A percentile compares a stretch with the other conserved stretches of the same genome.
Evolutionary conservation across 2,888 invertebrate genomes (phyloP).

Genomic region (Lasioglossum malachurum): DNA sequence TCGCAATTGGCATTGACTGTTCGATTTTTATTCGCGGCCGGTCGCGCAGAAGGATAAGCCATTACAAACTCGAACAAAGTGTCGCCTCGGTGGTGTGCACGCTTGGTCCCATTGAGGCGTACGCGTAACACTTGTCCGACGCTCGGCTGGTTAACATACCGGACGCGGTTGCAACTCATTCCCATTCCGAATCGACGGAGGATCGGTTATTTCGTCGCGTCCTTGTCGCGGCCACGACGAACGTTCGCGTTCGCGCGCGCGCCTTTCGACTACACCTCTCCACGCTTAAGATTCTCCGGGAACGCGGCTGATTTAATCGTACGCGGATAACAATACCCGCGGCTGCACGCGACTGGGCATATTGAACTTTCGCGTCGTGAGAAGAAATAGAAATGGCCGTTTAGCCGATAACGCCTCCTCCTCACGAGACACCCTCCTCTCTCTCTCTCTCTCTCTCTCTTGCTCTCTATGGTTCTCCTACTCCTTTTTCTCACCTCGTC

Average conservation of each 20-base stretch:
- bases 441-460: background rate
- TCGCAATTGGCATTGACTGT: background rate
- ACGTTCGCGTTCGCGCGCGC: background rate
- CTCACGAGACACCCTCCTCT: conserved; percentile 2
- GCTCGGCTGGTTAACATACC: conserved; percentile 33
- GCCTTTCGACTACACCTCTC: conserved; percentile 10
- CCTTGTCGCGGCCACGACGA: conserved; percentile 54
- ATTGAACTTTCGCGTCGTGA: conserved; percentile 64
- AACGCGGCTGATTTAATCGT: conserved; percentile 65
- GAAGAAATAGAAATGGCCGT: conserved; percentile 64
- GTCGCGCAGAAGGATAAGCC: conserved; percentile 6
- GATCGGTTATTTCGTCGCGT: conserved; percentile 55
- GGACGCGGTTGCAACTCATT: conserved; percentile 41
- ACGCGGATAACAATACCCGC: conserved; percentile 63
- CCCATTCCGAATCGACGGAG: conserved; percentile 56
- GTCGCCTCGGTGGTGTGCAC: background rate
- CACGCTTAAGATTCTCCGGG: conserved; percentile 61
- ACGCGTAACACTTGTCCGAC: background rate
- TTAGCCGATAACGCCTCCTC: conserved; percentile 51
- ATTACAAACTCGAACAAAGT: conserved; percentile 9
- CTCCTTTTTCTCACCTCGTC: background rate
- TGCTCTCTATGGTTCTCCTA: background rate
- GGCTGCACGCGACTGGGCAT: conserved; percentile 61
- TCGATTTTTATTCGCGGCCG: background rate
- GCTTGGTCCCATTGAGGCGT: background rate